Evolutionary conservation across 1,140 invertebrate genomes (phyloP).

Genomic region (Pseudomyrmex pallidus): DNA sequence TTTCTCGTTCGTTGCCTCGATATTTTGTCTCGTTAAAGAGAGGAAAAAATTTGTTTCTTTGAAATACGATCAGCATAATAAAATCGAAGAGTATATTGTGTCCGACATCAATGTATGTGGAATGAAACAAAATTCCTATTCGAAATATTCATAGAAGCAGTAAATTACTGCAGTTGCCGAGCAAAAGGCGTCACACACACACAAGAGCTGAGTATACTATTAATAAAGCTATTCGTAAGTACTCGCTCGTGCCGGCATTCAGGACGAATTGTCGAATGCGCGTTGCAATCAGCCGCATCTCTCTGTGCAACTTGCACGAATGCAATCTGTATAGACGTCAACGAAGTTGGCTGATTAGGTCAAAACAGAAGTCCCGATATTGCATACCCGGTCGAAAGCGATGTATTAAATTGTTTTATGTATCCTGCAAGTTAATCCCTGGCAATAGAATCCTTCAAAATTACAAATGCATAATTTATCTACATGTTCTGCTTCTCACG

Average conservation of each 20-base stretch:
- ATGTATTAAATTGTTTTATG: too few relatives aligned
- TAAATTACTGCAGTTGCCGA: conserved; percentile 11
- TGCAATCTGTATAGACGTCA: conserved; percentile 3
- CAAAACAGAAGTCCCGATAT: too few relatives aligned
- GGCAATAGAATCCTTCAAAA: too few relatives aligned
- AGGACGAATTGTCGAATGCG: conserved; percentile 16
- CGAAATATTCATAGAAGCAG: neutral
- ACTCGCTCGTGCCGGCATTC: conserved; percentile 24
- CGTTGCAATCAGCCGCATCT: conserved; percentile 6
- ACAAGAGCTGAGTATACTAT: neutral
- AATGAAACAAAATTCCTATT: neutral
- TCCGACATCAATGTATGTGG: too few relatives aligned
- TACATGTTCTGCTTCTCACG: neutral
- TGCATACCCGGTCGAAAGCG: neutral
- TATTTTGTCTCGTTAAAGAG: neutral
- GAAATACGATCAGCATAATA: too few relatives aligned
- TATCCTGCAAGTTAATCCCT: too few relatives aligned
- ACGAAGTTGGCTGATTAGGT: neutral
- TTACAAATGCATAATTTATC: too few relatives aligned
- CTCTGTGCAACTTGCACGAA: neutral
- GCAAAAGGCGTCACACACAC: conserved; percentile 1
- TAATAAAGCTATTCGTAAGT: conserved; percentile 15
- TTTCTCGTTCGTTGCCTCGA: neutral
- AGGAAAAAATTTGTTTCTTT: too few relatives aligned
- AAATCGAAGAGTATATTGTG: too few relatives aligned